A percentile compares a stretch with the other conserved stretches of the same genome.
These are phyloP conservation scores for Origma solitaria DNA, from an alignment of 2,113 vertebrate species.

Conservation along the genomic window DNA sequence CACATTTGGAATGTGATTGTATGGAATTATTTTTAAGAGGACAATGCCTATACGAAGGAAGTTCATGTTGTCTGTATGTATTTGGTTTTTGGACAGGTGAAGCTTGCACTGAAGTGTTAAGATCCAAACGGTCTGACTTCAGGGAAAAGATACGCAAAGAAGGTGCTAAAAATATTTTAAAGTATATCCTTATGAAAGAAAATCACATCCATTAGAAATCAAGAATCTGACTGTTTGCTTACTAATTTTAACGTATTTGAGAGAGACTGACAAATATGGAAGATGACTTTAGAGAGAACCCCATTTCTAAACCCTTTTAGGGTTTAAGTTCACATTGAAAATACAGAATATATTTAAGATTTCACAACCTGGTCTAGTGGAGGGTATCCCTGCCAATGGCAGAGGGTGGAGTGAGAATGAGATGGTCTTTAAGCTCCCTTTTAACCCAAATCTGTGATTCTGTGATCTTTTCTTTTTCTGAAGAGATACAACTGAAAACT, in stretches of 20 bases:
- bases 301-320: background rate
- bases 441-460: background rate
- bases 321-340: background rate
- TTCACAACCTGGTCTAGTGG: background rate
- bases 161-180: constrained; percentile 44
- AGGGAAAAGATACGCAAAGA: background rate
- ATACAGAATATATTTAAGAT: background rate
- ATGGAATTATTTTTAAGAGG: background rate
- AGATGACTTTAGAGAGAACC: background rate
- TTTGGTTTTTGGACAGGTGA: constrained; percentile 43
- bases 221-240: background rate
- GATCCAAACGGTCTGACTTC: constrained; percentile 57
- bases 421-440: background rate
- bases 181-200: background rate
- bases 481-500: background rate
- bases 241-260: background rate
- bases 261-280: background rate
- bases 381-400: background rate
- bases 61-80: background rate
- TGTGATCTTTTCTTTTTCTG: background rate
- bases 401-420: background rate
- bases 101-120: constrained; percentile 66
- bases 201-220: background rate
- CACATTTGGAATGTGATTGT: background rate
- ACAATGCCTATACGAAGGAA: background rate